Evolutionary conservation across 2,113 vertebrate species (phyloP).

Genomic region (Malurus melanocephalus): DNA sequence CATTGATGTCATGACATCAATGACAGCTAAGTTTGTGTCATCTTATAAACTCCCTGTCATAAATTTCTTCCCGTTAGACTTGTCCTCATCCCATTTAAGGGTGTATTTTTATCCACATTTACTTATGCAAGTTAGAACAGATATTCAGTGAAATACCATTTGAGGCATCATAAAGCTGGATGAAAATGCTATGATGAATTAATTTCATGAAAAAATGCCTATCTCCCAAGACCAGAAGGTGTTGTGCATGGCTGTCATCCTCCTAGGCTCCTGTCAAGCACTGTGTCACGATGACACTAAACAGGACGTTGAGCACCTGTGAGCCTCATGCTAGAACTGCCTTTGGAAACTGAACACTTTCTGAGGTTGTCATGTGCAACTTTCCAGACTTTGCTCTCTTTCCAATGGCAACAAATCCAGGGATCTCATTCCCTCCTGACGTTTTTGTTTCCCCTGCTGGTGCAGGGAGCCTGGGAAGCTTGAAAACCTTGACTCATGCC

Average conservation of each 20-base stretch:
- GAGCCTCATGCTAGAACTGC: not conserved
- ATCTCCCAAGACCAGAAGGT: not conserved
- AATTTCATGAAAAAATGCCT: not conserved
- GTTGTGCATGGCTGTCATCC: not conserved
- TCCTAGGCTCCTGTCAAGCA: not conserved
- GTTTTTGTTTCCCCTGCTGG: not conserved
- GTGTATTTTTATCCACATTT: not conserved
- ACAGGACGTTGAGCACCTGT: not conserved
- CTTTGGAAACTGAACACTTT: not conserved
- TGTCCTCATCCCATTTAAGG: rapidly evolving
- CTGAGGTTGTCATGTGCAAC: not conserved
- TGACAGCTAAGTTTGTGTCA: not conserved
- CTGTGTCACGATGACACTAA: not conserved
- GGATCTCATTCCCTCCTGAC: not conserved
- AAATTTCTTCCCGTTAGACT: not conserved
- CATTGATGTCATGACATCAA: no score
- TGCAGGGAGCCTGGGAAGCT: not conserved
- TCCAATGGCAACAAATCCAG: not conserved
- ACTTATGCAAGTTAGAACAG: not conserved
- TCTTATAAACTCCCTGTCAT: not conserved
- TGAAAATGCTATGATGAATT: not conserved
- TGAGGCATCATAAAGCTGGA: not conserved
- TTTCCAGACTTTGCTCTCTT: not conserved
- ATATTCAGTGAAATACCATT: not conserved
- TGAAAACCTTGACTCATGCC: not conserved